Percentiles rank a stretch among this genome's conserved stretches.
phyloP scores from a whole-genome alignment of 2,113 vertebrate species.

The Microtus pennsylvanicus region DNA sequence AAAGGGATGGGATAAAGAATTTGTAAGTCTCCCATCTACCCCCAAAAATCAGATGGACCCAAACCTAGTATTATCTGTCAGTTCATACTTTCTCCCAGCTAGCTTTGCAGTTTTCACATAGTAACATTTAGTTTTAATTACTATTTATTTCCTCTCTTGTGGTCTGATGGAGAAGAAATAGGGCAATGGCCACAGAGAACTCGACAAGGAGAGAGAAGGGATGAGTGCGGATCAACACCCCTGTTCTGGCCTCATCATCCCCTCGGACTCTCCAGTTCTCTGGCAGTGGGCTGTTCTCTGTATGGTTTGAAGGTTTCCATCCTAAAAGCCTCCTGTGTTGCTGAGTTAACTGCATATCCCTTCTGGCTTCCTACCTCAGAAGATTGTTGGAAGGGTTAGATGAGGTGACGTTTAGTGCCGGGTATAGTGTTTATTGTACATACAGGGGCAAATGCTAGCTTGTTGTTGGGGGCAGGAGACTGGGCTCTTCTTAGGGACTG shows the following conservation, averaged over 20 bases:
- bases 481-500: conserved; percentile 21
- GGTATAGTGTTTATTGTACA: conserved; percentile 39
- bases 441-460: conserved; percentile 26
- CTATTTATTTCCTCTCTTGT: conserved; percentile 68
- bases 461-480: conserved; percentile 30
- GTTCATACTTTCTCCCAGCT: conserved; percentile 35
- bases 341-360: conserved; percentile 41
- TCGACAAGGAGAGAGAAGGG: neutral
- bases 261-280: conserved; percentile 23
- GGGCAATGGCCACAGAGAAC: conserved; percentile 58
- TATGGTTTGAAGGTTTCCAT: conserved; percentile 24
- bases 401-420: conserved; percentile 62
- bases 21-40: neutral
- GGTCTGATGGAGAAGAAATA: conserved; percentile 59
- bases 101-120: conserved; percentile 23
- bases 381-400: conserved; percentile 62
- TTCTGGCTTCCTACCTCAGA: conserved; percentile 44
- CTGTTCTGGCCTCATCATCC: neutral
- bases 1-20: neutral
- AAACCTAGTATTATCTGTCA: neutral
- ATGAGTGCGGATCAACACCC: neutral
- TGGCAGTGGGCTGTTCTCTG: conserved; percentile 36
- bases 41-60: neutral
- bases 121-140: conserved; percentile 56
- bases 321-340: conserved; percentile 11